Evolutionary conservation across 2,113 vertebrate genomes (phyloP).

Genomic region (Acanthisitta chloris): DNA sequence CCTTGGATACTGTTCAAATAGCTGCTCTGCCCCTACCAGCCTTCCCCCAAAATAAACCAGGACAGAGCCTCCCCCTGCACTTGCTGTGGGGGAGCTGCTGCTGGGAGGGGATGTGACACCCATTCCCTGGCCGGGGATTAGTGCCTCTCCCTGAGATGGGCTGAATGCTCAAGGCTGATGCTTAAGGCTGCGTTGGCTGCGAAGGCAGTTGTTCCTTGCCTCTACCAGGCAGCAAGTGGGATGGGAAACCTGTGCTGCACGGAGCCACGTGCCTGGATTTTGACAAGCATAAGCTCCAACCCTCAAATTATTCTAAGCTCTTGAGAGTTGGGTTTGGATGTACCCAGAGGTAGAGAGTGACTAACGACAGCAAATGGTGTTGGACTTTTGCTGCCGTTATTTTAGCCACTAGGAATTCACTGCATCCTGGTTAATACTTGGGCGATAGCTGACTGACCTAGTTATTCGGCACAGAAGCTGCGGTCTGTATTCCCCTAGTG

Average conservation of each 20-base stretch:
- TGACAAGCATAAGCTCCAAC: background rate
- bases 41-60: background rate
- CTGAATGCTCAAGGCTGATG: background rate
- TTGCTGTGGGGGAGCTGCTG: background rate
- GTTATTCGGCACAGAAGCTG: slow-evolving; percentile 1
- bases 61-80: background rate
- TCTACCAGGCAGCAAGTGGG: background rate
- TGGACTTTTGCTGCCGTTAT: background rate
- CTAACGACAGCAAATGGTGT: background rate
- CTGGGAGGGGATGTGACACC: background rate
- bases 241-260: background rate
- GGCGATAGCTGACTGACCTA: slow-evolving; percentile 41
- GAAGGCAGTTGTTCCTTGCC: background rate
- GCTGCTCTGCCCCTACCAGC: background rate
- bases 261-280: background rate
- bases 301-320: slow-evolving; percentile 27
- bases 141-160: background rate
- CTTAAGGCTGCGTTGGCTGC: background rate
- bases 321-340: background rate
- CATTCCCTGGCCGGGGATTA: accelerated
- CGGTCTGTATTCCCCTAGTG: background rate
- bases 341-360: background rate
- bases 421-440: background rate
- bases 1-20: accelerated
- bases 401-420: background rate